Percentiles rank a stretch among this genome's conserved stretches.
These are phyloP conservation scores for Cinclus cinclus DNA, from an alignment of 2,113 vertebrate species.

Conservation along the genomic window DNA sequence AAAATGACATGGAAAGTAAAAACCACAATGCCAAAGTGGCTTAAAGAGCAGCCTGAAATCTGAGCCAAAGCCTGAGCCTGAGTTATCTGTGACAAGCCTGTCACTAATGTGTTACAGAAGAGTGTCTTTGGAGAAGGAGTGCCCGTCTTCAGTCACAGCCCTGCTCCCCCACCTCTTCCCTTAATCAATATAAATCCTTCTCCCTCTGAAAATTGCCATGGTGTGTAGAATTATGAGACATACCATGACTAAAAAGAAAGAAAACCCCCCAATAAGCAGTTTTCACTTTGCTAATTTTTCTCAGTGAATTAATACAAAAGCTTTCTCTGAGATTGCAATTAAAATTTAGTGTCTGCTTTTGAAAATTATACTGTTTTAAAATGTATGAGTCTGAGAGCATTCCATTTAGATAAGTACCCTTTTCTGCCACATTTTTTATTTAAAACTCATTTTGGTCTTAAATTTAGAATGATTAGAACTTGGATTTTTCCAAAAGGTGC, in stretches of 20 bases:
- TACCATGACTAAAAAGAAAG: constrained; percentile 64
- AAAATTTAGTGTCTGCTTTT: constrained; percentile 77
- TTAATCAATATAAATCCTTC: constrained; percentile 75
- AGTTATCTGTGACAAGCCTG: constrained; percentile 38
- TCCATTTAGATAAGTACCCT: constrained; percentile 78
- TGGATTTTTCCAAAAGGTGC: constrained; percentile 64
- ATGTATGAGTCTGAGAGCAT: constrained; percentile 77
- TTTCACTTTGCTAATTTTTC: constrained; percentile 77
- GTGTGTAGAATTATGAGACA: constrained; percentile 68
- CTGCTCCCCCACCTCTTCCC: constrained; percentile 27
- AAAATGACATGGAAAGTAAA: constrained; percentile 61
- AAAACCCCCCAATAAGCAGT: constrained; percentile 75
- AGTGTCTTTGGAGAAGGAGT: constrained; percentile 47
- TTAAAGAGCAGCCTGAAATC: constrained; percentile 56
- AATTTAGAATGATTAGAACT: constrained; percentile 63
- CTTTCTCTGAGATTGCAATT: constrained; percentile 77
- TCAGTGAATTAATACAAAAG: constrained; percentile 74
- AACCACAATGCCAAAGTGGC: constrained; percentile 30
- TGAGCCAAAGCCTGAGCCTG: constrained; percentile 18
- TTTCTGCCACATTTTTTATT: constrained; percentile 78
- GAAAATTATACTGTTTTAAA: constrained; percentile 79
- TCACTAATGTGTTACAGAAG: constrained; percentile 43
- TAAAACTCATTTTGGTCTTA: constrained; percentile 75
- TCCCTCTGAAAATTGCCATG: constrained; percentile 57
- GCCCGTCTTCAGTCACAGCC: constrained; percentile 50